These are phyloP conservation scores for Natrix natrix DNA, from an alignment of 2,797 vertebrate genomes.

Conservation along the genomic window DNA sequence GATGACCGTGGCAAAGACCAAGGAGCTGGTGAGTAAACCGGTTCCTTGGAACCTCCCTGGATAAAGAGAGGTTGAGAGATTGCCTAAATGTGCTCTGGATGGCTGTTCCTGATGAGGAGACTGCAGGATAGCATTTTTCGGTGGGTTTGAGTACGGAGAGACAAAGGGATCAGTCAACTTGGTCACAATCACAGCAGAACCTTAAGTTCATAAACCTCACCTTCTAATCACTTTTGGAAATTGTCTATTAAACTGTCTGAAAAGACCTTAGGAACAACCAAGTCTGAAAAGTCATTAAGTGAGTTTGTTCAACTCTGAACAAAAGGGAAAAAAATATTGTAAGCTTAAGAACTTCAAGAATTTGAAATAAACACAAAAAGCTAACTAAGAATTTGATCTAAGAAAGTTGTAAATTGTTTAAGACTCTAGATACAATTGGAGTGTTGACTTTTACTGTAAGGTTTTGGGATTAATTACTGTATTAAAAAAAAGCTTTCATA, in stretches of 20 bases:
- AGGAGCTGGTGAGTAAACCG: not conserved
- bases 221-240: not conserved
- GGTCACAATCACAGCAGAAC: not conserved
- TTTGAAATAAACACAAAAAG: not conserved
- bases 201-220: not conserved
- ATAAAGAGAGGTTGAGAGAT: not conserved
- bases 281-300: not conserved
- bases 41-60: not conserved
- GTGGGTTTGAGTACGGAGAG: not conserved
- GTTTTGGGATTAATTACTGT: not conserved
- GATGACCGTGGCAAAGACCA: not conserved
- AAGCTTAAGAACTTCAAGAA: not conserved
- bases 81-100: not conserved
- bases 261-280: not conserved
- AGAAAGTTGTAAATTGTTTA: not conserved
- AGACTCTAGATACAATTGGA: not conserved
- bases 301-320: not conserved
- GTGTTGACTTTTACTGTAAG: not conserved
- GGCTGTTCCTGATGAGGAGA: not conserved
- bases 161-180: not conserved
- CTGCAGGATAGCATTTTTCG: not conserved
- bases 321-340: not conserved
- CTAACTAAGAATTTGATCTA: not conserved
- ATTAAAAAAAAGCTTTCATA: not conserved
- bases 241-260: not conserved